Evolutionary conservation across 2,797 vertebrate genomes (phyloP).

Genomic region (Pangasius krempfi): DNA sequence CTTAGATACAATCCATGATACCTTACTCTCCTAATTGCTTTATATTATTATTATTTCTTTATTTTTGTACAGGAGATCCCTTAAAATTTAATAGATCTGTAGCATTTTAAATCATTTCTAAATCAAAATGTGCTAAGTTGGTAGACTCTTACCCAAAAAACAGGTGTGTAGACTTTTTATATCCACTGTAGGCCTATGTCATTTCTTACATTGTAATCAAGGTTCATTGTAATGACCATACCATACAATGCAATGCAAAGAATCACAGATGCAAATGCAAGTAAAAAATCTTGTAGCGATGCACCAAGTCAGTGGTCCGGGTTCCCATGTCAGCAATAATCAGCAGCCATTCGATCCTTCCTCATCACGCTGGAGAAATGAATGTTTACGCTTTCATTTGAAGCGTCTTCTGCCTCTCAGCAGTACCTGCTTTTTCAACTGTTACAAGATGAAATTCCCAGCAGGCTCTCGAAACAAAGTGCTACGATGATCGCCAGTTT

Average conservation of each 20-base stretch:
- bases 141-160: neutral
- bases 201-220: neutral
- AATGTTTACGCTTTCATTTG: constrained; percentile 14
- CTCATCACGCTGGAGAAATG: neutral
- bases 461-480: constrained; percentile 27
- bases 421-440: constrained; percentile 26
- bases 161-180: neutral
- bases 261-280: neutral
- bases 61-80: too few species aligned
- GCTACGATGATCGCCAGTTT: constrained; percentile 19
- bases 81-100: neutral
- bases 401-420: constrained; percentile 10
- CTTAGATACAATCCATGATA: too few species aligned
- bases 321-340: constrained; percentile 27
- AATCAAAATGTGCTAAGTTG: neutral
- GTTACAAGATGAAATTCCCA: constrained; percentile 39
- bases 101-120: neutral
- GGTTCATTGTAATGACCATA: too few species aligned
- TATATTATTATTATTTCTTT: neutral
- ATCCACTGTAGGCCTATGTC: neutral
- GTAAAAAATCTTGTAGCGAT: neutral
- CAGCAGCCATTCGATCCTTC: constrained; percentile 10
- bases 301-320: neutral
- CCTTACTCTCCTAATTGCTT: neutral
- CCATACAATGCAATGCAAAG: neutral